phyloP scores from a whole-genome alignment of 2,888 invertebrate genomes.

The Ophonus ardosiacus region DNA sequence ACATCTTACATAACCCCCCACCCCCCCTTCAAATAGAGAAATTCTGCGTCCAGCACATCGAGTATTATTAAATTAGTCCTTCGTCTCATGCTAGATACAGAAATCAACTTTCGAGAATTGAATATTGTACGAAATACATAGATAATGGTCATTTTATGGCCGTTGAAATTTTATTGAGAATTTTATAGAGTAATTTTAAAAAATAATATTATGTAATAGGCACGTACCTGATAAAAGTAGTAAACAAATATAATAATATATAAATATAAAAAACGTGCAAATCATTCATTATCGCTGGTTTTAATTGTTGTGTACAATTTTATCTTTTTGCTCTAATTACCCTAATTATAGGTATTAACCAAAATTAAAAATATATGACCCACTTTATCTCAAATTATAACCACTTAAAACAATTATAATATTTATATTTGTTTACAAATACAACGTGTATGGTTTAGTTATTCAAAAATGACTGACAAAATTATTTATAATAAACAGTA shows the following conservation, averaged over 20 bases:
- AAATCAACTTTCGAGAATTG: no score
- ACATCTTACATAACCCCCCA: no score
- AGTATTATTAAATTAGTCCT: no score
- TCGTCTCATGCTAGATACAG: no score
- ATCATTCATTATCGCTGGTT: not conserved
- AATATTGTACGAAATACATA: no score
- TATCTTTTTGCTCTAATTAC: not conserved
- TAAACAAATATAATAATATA: not conserved
- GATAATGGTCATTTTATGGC: no score
- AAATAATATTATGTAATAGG: no score
- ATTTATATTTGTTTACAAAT: not conserved
- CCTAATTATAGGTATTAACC: not conserved
- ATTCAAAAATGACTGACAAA: not conserved
- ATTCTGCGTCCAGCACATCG: no score
- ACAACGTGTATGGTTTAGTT: not conserved
- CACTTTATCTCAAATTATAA: not conserved
- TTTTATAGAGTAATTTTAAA: no score
- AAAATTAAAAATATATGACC: not conserved
- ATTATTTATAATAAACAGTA: not conserved
- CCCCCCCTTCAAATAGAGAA: no score
- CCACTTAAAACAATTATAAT: conserved; percentile 5
- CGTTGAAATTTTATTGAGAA: no score
- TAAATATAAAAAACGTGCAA: not conserved
- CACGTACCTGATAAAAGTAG: not conserved
- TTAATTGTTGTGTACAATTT: not conserved